These are phyloP conservation scores for Dichetophora obliterata DNA, from an alignment of 2,888 invertebrate species.

Conservation along the genomic window DNA sequence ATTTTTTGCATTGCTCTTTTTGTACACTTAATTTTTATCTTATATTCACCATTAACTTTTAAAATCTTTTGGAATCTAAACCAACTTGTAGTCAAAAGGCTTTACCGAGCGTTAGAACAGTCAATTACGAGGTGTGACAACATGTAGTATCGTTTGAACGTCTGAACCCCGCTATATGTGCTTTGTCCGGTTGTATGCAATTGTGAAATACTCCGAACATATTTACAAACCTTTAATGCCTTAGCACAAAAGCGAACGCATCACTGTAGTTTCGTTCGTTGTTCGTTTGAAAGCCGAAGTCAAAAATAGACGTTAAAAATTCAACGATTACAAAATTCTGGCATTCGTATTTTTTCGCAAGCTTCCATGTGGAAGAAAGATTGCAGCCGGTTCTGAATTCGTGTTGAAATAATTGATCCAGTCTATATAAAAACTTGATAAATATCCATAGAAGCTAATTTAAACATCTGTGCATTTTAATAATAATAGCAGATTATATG, in stretches of 20 bases:
- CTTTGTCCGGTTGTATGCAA: too few species aligned
- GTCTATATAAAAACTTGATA: constrained; percentile 23
- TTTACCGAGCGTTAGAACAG: too few species aligned
- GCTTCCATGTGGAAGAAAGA: constrained; percentile 59
- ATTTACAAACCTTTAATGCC: not conserved
- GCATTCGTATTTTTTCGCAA: constrained; percentile 53
- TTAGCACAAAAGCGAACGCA: constrained; percentile 3
- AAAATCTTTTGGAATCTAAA: too few species aligned
- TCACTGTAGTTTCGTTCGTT: not conserved
- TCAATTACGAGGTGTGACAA: too few species aligned
- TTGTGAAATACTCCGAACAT: too few species aligned
- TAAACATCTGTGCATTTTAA: constrained; percentile 23
- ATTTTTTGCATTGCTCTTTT: too few species aligned
- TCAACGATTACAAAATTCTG: constrained; percentile 45
- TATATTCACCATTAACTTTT: too few species aligned
- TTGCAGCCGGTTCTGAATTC: constrained; percentile 55
- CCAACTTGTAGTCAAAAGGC: too few species aligned
- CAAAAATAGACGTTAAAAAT: constrained; percentile 51
- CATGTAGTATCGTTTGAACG: too few species aligned
- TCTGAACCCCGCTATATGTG: too few species aligned
- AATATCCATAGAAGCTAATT: constrained; percentile 10
- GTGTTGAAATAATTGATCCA: constrained; percentile 37
- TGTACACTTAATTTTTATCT: too few species aligned
- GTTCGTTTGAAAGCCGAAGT: constrained; percentile 28
- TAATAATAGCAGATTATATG: constrained; percentile 11